Conservation (phyloP, 2,113 vertebrate species). For the Cinclus cinclus region DNA sequence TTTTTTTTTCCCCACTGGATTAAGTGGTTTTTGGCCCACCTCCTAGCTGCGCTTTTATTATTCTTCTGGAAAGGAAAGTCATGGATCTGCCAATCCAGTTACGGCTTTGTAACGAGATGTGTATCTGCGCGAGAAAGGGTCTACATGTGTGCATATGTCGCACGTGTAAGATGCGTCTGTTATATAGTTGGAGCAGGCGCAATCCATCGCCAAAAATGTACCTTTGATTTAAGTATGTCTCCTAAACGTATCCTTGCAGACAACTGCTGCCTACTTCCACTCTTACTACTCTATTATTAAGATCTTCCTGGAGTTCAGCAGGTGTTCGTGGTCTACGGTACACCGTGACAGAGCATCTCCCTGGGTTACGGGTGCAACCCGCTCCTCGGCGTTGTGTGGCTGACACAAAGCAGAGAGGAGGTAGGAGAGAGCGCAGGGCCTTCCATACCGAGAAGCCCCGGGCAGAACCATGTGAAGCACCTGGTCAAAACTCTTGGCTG, state of each 20-base stretch:
- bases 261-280: background rate
- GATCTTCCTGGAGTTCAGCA: background rate
- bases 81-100: background rate
- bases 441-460: background rate
- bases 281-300: background rate
- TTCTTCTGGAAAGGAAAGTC: background rate
- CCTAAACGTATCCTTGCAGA: background rate
- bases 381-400: background rate
- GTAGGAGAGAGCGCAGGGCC: background rate
- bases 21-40: slow-evolving; percentile 29
- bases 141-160: background rate
- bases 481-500: background rate
- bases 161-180: background rate
- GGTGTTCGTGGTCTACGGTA: background rate
- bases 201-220: background rate
- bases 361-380: background rate
- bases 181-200: background rate
- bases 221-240: background rate
- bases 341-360: background rate
- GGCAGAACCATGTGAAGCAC: background rate
- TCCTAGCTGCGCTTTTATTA: slow-evolving; percentile 16
- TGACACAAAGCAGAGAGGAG: background rate
- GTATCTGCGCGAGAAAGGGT: background rate
- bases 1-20: background rate
- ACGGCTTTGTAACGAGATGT: slow-evolving; percentile 8